Evolutionary conservation across 2,888 invertebrate genomes (phyloP), one percentile per base, ranked within the genome.

Genomic region (Pelosia muscerda): DNA sequence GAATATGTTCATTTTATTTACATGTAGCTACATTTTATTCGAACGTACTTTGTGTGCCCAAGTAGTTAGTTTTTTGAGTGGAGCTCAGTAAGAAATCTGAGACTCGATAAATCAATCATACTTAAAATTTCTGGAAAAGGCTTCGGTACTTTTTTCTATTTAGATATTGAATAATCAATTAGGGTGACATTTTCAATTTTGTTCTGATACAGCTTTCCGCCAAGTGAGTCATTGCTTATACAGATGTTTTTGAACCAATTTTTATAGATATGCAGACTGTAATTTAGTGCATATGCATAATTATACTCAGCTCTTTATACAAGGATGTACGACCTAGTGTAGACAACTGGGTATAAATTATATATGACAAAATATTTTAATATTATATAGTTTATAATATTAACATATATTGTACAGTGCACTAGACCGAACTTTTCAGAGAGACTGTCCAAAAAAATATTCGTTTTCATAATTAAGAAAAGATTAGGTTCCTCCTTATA

Each of bases 161-260:
- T 15, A 13, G 10, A 25, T 19, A 8, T 59, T 57, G 68, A 68
- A 26, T 13, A 49, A 60, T 63, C 8, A 57, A 28, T 63, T 49
- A 65, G 6, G 42, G 65, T 68, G 61, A 72, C 8, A 53, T 59
- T 53, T 49, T 31, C 26, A 38, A 63, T 68, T 64, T 65, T 66
- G 9, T 61, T 57, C 38, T 60, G 57, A 71, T 77, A 75, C 70
- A 78, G 59, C 66, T 77, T 73, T 69, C 62, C 57, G 65, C 26
- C 38, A 56, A 74, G 71, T 75, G 71, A 74, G 68, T 76, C 69
- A 75, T 73, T 78, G 75, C 82, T 62, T 72, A 65, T 60, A 73
- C 84, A 84, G 81, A 76, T 84, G 82, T 65, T 62, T 13, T 63
- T 38, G 60, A 75, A 73, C 8, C 56, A 57, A 68, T 62, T 75